These are phyloP conservation scores for Akabosia matsudoensis DNA, from an alignment of 1,140 invertebrate genomes.

Conservation along the genomic window DNA sequence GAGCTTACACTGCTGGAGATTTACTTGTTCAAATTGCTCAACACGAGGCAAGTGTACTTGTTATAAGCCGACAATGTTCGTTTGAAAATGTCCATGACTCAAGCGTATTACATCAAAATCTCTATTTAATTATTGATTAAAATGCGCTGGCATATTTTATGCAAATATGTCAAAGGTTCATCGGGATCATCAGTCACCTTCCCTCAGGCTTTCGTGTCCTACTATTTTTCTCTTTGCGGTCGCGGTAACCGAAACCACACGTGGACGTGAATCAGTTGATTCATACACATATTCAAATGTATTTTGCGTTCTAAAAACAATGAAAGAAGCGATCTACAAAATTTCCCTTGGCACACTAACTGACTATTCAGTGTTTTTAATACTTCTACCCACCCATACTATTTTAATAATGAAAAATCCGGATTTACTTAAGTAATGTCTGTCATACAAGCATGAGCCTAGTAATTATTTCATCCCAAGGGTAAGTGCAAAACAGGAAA, in stretches of 20 bases:
- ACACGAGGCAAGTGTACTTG: constrained; percentile 2
- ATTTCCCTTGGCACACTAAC: constrained; percentile 5
- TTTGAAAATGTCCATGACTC: background rate
- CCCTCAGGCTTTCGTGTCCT: too few relatives aligned
- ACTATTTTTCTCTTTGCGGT: too few relatives aligned
- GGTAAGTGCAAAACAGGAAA: constrained; percentile 23
- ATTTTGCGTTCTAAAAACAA: background rate
- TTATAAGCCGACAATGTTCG: background rate
- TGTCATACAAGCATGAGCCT: background rate
- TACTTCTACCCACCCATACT: background rate
- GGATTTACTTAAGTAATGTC: background rate
- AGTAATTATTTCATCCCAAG: constrained; percentile 9
- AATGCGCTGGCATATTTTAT: too few relatives aligned
- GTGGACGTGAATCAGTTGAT: too few relatives aligned
- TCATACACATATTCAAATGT: too few relatives aligned
- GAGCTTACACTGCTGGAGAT: constrained; percentile 13
- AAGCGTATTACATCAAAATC: too few relatives aligned
- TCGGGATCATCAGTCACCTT: too few relatives aligned
- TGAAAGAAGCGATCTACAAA: background rate
- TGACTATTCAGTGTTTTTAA: background rate
- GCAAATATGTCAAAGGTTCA: too few relatives aligned
- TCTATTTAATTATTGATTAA: too few relatives aligned
- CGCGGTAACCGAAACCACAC: too few relatives aligned
- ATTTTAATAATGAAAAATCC: background rate
- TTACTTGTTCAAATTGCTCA: constrained; percentile 17